A percentile compares a stretch with the other conserved stretches of the same genome.
Evolutionary conservation across 1,140 invertebrate species (phyloP).

Genomic region (Pseudomyrmex gracilis): DNA sequence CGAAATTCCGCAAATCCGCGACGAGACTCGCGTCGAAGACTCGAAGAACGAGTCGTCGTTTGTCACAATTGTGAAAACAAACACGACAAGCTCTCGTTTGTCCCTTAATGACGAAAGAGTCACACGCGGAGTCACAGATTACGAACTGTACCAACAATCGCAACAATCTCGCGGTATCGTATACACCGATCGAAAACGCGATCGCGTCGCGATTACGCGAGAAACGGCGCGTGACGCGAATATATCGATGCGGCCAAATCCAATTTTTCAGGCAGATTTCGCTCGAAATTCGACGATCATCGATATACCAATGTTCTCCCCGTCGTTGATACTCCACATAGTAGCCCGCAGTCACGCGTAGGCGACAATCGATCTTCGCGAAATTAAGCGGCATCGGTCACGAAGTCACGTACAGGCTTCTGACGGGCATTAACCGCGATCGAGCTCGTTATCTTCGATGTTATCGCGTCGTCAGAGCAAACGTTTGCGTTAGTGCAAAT

Average conservation of each 20-base stretch:
- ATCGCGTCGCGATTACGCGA: background rate
- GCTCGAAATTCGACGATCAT: constrained; percentile 19
- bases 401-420: constrained; percentile 59
- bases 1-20: constrained; percentile 41
- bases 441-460: constrained; percentile 59
- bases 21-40: background rate
- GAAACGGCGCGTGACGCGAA: background rate
- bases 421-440: constrained; percentile 52
- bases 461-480: constrained; percentile 58
- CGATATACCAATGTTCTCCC: constrained; percentile 31
- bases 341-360: constrained; percentile 32
- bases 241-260: background rate
- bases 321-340: background rate
- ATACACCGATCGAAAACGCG: background rate
- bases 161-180: background rate
- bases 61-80: background rate
- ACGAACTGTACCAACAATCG: too few species aligned
- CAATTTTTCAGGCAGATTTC: constrained; percentile 26
- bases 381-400: constrained; percentile 61
- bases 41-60: constrained; percentile 4
- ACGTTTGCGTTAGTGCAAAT: constrained; percentile 62
- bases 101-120: too few species aligned
- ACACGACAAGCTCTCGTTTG: too few species aligned
- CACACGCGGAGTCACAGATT: too few species aligned
- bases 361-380: constrained; percentile 41